Percentiles rank a stretch among this genome's conserved stretches.
phyloP scores from a whole-genome alignment of 2,113 vertebrate species.

The Ictidomys tridecemlineatus region DNA sequence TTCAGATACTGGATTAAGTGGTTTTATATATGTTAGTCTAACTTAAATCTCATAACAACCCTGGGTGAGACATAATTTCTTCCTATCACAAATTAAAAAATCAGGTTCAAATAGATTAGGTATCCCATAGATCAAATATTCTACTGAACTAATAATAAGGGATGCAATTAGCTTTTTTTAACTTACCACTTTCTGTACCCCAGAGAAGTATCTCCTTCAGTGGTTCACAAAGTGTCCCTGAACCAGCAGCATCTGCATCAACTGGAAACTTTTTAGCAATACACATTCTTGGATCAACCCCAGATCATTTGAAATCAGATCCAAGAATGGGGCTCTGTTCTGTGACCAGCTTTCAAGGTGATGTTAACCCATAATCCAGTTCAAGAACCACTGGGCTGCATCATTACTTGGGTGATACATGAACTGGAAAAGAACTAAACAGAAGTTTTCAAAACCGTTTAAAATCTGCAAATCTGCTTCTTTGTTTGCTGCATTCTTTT shows the following conservation, averaged over 20 bases:
- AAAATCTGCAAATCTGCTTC: slow-evolving; percentile 18
- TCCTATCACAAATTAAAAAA: not conserved
- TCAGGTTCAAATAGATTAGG: not conserved
- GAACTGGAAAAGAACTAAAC: not conserved
- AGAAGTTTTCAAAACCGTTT: slow-evolving; percentile 22
- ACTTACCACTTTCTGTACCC: not conserved
- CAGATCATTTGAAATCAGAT: not conserved
- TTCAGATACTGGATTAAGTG: not conserved
- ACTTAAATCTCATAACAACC: not conserved
- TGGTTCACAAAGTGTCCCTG: not conserved
- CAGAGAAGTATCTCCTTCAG: not conserved
- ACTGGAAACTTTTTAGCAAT: not conserved
- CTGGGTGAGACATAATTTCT: not conserved
- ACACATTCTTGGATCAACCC: not conserved
- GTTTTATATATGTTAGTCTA: not conserved
- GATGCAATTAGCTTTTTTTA: not conserved
- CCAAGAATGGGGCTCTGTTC: not conserved
- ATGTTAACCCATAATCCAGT: not conserved
- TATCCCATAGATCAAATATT: not conserved
- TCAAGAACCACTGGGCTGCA: not conserved
- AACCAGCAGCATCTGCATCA: not conserved
- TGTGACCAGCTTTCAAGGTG: not conserved
- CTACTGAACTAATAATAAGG: not conserved
- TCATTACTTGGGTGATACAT: not conserved
- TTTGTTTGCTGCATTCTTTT: not conserved